These are phyloP conservation scores for Thereva nobilitata DNA, from an alignment of 2,888 invertebrate genomes.

Conservation along the genomic window DNA sequence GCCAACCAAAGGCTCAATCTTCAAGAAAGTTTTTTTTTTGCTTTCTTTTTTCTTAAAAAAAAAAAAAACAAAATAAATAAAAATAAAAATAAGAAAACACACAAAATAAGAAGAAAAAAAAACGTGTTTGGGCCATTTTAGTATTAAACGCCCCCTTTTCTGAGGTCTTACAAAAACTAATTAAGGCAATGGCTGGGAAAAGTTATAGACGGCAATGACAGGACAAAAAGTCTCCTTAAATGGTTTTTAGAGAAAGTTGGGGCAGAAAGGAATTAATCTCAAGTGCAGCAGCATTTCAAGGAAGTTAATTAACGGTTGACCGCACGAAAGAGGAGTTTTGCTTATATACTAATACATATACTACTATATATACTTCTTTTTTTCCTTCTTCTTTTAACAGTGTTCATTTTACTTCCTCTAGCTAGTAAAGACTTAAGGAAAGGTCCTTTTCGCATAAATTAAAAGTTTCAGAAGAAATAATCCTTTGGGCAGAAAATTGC, in stretches of 20 bases:
- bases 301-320: conserved; percentile 32
- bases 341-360: too few relatives aligned
- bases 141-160: conserved; percentile 16
- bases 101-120: background rate
- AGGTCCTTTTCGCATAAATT: conserved; percentile 29
- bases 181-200: conserved; percentile 29
- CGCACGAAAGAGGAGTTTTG: conserved; percentile 22
- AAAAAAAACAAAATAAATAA: too few relatives aligned
- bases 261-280: conserved; percentile 26
- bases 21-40: conserved; percentile 26
- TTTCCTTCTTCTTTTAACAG: too few relatives aligned
- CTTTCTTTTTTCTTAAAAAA: too few relatives aligned
- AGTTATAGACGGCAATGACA: conserved; percentile 8
- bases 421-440: conserved; percentile 11
- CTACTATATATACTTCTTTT: too few relatives aligned
- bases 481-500: background rate
- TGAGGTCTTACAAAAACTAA: conserved; percentile 32
- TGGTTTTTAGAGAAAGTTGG: conserved; percentile 7
- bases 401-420: background rate
- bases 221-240: conserved; percentile 23
- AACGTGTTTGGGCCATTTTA: conserved; percentile 23
- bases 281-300: conserved; percentile 30
- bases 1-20: background rate
- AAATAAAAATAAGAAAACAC: too few relatives aligned
- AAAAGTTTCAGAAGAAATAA: conserved; percentile 9